Evolutionary conservation across 2,888 invertebrate genomes (phyloP), one percentile per base, ranked within the genome.

Genomic region (Mimumesa dahlbomi): DNA sequence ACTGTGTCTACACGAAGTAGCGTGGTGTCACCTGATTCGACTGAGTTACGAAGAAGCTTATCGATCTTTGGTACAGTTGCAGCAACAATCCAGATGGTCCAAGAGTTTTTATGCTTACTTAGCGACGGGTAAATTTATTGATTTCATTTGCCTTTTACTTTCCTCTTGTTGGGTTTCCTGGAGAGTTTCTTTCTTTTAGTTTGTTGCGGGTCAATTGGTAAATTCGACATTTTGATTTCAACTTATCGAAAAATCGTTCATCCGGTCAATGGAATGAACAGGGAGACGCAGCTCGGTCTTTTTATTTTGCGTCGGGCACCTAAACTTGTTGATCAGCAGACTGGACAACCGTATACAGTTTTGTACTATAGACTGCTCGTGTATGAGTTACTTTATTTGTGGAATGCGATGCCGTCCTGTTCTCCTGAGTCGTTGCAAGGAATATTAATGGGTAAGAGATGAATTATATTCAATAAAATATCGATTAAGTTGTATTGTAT

Each of bases 371-470:
- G 91, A 71, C 85, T 94, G 59, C 89, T 93, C 49, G 90, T 92
- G 16, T 92, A 93, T 80, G 94, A 94, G 86, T 90, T 94, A 85
- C 89, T 94, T 31, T 94, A 93, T 81, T 87, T 94, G 46, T 94
- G 94, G 94, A 93, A 93, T 81, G 92, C 93, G 9, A 86, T 94
- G 75, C 91, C 93, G 19, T 93, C 91, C 72, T 93, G 91, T 87
- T 91, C 84, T 36, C 54, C 61, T 0, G 87, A 89, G 31, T 85
- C 89, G 16, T 81, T 92, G 13, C 73, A 82, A 13, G 76, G 65
- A 18, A 91, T 92, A 48, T 84, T 91, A 62, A 67, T 82, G 76
- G 91, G 92, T 91, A 82, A 72, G 42, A 21, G 43, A 45, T n/a
- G n/a, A n/a, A n/a, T n/a, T n/a, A n/a, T n/a, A n/a, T n/a, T 25